phyloP scores from a whole-genome alignment of 2,113 vertebrate species.

The Lanius collurio region DNA sequence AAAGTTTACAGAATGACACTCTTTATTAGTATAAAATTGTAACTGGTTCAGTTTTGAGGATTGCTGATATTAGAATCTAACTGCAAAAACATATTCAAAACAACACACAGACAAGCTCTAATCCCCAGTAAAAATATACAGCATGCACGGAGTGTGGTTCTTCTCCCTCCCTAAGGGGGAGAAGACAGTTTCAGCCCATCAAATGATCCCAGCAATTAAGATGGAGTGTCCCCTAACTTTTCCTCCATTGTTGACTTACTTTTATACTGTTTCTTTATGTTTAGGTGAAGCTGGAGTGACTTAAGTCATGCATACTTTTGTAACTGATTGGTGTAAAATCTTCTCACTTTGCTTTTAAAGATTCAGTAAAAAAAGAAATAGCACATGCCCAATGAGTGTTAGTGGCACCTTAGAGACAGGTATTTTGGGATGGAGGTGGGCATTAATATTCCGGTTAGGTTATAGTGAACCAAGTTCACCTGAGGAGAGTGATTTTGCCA shows the following conservation, averaged over 20 bases:
- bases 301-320: background rate
- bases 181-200: background rate
- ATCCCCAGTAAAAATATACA: background rate
- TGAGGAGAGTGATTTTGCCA: background rate
- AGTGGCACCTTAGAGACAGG: rapidly evolving
- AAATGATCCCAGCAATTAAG: background rate
- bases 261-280: background rate
- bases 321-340: background rate
- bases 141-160: no score
- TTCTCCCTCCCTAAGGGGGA: no score
- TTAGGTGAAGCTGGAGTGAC: background rate
- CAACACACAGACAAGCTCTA: background rate
- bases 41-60: background rate
- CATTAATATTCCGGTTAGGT: background rate
- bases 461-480: background rate
- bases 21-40: background rate
- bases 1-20: background rate
- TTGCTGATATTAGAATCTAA: background rate
- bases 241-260: background rate
- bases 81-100: background rate
- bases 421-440: background rate
- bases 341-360: background rate
- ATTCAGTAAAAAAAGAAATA: background rate
- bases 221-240: background rate
- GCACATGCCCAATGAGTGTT: background rate